Evolutionary conservation across 2,113 vertebrate genomes (phyloP).

Genomic region (Arothron firmamentum): DNA sequence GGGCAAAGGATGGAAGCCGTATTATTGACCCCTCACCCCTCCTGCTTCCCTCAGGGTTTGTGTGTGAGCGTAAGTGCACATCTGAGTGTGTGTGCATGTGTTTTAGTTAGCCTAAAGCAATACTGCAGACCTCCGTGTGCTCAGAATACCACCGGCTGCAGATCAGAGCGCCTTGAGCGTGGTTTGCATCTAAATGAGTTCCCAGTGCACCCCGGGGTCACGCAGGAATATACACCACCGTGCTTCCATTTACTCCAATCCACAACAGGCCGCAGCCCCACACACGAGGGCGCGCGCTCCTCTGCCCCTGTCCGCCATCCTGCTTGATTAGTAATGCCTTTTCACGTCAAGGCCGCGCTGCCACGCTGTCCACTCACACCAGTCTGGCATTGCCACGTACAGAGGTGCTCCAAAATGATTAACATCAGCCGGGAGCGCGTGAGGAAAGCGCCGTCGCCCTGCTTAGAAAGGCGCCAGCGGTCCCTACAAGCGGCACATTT

Average conservation of each 20-base stretch:
- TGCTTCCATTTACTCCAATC: conserved; percentile 25
- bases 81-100: conserved; percentile 24
- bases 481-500: conserved; percentile 44
- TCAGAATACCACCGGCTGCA: conserved; percentile 55
- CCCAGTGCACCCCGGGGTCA: conserved; percentile 38
- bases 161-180: conserved; percentile 60
- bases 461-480: conserved; percentile 38
- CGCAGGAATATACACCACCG: conserved; percentile 22
- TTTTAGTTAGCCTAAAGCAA: conserved; percentile 60
- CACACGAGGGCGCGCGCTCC: conserved; percentile 15
- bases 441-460: conserved; percentile 29
- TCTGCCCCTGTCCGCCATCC: conserved; percentile 30
- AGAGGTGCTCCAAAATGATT: conserved; percentile 48
- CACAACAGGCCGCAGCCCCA: conserved; percentile 6
- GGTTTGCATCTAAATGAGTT: conserved; percentile 55
- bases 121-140: conserved; percentile 56
- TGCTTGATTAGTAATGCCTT: conserved; percentile 42
- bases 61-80: conserved; percentile 18
- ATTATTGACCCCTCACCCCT: conserved; percentile 61
- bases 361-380: conserved; percentile 28
- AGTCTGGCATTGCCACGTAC: conserved; percentile 22
- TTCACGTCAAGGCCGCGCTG: conserved; percentile 24
- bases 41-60: conserved; percentile 46
- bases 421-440: conserved; percentile 30
- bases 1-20: conserved; percentile 50